Evolutionary conservation across 2,797 vertebrate species (phyloP).

Genomic region (Sebastiscus tertius): DNA sequence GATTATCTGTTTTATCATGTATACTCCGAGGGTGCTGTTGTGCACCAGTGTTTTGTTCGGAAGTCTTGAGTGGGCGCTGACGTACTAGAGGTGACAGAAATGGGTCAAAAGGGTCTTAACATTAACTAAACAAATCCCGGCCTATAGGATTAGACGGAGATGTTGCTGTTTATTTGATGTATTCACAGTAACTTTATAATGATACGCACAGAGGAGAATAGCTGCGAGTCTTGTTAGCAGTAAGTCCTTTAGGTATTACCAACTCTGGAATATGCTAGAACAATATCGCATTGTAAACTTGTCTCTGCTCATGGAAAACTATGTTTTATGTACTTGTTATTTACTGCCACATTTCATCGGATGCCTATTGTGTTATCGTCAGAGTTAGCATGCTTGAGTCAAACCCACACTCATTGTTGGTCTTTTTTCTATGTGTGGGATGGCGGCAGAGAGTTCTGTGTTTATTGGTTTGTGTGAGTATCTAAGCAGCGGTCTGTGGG

Average conservation of each 20-base stretch:
- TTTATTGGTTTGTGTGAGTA: conserved; percentile 72
- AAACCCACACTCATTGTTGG: conserved; percentile 15
- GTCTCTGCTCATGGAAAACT: neutral
- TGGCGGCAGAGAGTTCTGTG: conserved; percentile 59
- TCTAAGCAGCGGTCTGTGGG: conserved; percentile 11
- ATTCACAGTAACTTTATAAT: conserved; percentile 83
- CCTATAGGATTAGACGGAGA: conserved; percentile 90
- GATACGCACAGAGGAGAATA: conserved; percentile 62
- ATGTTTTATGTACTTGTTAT: conserved; percentile 1
- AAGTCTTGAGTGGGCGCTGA: conserved; percentile 81
- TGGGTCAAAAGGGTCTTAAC: conserved; percentile 94
- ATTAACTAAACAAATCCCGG: conserved; percentile 92
- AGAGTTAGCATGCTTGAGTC: conserved; percentile 6
- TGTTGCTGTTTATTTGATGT: conserved; percentile 88
- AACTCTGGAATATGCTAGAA: conserved; percentile 29
- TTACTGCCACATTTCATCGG: neutral
- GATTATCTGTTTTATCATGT: conserved; percentile 63
- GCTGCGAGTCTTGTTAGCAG: conserved; percentile 34
- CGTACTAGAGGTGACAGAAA: conserved; percentile 88
- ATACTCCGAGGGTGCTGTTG: conserved; percentile 56
- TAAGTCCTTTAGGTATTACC: conserved; percentile 22
- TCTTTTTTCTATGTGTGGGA: conserved; percentile 62
- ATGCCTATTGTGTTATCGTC: neutral
- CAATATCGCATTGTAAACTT: conserved; percentile 30
- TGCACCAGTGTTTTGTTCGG: conserved; percentile 72